These are phyloP conservation scores for Drosophila subquinaria DNA, from an alignment of 2,888 invertebrate genomes.

Conservation along the genomic window DNA sequence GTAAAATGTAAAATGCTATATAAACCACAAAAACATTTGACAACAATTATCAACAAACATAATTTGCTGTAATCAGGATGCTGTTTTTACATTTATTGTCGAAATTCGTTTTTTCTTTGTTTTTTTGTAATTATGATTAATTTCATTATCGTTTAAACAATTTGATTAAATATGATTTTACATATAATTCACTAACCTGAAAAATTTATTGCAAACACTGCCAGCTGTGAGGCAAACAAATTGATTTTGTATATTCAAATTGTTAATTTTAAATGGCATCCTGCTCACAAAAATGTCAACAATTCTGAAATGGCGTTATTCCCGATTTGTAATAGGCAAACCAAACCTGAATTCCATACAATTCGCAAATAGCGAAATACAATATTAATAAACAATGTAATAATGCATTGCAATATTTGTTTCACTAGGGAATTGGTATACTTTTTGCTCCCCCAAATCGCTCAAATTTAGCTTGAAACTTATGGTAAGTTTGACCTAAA, in stretches of 20 bases:
- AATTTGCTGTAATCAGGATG: slow-evolving; percentile 35
- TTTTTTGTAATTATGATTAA: slow-evolving; percentile 9
- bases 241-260: slow-evolving; percentile 1
- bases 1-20: slow-evolving; percentile 47
- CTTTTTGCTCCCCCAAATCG: neutral
- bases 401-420: slow-evolving; percentile 10
- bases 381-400: slow-evolving; percentile 39
- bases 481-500: neutral
- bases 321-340: slow-evolving; percentile 14
- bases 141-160: slow-evolving; percentile 14
- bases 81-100: slow-evolving; percentile 27
- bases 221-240: slow-evolving; percentile 66
- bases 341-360: slow-evolving; percentile 31
- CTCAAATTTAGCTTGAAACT: neutral
- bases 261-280: slow-evolving; percentile 29
- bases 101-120: slow-evolving; percentile 19
- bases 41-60: slow-evolving; percentile 23
- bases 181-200: slow-evolving; percentile 10
- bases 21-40: slow-evolving; percentile 41
- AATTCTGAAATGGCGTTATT: slow-evolving; percentile 19
- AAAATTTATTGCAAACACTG: slow-evolving; percentile 57
- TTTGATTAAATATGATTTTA: slow-evolving; percentile 4
- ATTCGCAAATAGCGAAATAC: slow-evolving; percentile 27
- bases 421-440: neutral
- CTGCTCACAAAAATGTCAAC: slow-evolving; percentile 7